Percentiles rank a stretch among this genome's conserved stretches.
These are phyloP conservation scores for Florisuga fusca DNA, from an alignment of 2,797 vertebrate species.

Conservation along the genomic window DNA sequence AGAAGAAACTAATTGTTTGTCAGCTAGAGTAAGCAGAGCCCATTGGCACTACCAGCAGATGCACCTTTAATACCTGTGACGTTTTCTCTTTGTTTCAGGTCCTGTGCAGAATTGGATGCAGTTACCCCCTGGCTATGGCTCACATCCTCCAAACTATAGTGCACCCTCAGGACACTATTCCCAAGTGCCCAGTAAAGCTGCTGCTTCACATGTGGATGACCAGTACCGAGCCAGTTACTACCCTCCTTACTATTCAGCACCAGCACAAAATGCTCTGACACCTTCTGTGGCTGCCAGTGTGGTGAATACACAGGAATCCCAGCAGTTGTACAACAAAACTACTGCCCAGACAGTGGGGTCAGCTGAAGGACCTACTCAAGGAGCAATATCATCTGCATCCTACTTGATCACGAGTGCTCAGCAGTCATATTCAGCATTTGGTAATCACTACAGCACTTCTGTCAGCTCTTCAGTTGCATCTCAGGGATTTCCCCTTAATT, in stretches of 20 bases:
- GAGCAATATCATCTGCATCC: slow-evolving; percentile 66
- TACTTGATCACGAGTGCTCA: slow-evolving; percentile 80
- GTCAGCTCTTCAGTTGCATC: slow-evolving; percentile 81
- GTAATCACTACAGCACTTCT: slow-evolving; percentile 74
- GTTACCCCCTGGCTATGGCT: slow-evolving; percentile 81
- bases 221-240: slow-evolving; percentile 84
- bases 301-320: slow-evolving; percentile 74
- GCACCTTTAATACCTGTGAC: background rate
- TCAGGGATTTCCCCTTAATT: slow-evolving; percentile 83
- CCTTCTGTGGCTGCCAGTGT: slow-evolving; percentile 69
- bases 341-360: slow-evolving; percentile 43
- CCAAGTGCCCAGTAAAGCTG: slow-evolving; percentile 85
- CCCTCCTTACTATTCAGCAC: slow-evolving; percentile 81
- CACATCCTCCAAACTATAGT: slow-evolving; percentile 81
- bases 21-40: background rate
- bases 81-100: slow-evolving; percentile 78
- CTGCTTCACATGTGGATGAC: slow-evolving; percentile 79
- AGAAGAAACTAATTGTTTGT: background rate
- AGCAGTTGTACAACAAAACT: slow-evolving; percentile 75
- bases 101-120: slow-evolving; percentile 84
- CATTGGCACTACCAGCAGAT: background rate
- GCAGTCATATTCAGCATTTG: slow-evolving; percentile 77
- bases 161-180: slow-evolving; percentile 80
- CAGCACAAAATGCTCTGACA: slow-evolving; percentile 75
- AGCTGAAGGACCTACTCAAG: slow-evolving; percentile 69